Evolutionary conservation across 2,113 vertebrate genomes (phyloP).

Genomic region (Herpailurus yagouaroundi): DNA sequence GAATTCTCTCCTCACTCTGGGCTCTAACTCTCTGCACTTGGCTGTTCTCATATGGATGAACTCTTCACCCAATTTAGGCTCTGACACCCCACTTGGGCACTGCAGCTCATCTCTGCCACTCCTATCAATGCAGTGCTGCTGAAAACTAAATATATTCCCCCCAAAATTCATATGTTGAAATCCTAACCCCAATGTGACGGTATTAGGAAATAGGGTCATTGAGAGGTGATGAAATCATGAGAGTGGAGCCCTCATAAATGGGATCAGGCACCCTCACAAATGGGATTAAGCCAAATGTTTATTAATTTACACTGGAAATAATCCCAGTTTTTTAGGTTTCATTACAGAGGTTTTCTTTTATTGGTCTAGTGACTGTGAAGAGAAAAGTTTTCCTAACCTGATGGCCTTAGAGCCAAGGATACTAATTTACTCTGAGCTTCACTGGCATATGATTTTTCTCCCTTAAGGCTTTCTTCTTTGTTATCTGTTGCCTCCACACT

Average conservation of each 20-base stretch:
- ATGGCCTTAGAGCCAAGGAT: not conserved
- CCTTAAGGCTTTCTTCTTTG: not conserved
- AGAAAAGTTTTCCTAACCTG: not conserved
- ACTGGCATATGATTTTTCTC: not conserved
- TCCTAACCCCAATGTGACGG: not conserved
- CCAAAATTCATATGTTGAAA: not conserved
- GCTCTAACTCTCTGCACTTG: not conserved
- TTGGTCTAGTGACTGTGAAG: not conserved
- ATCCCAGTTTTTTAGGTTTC: not conserved
- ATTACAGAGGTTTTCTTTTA: not conserved
- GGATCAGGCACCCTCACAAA: not conserved
- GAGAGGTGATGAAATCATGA: not conserved
- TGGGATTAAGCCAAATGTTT: not conserved
- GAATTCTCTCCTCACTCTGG: not conserved
- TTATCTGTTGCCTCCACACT: not conserved
- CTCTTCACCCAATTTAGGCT: not conserved
- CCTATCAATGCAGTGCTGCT: not conserved
- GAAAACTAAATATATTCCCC: not conserved
- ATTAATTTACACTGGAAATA: conserved; percentile 21
- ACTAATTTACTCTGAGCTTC: not conserved
- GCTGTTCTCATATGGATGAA: not conserved
- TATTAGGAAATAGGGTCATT: not conserved
- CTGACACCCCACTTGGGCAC: not conserved
- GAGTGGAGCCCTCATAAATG: not conserved
- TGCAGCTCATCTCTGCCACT: not conserved